These are phyloP conservation scores for Muscicapa adusta DNA, from an alignment of 2,113 vertebrate species.

Conservation along the genomic window DNA sequence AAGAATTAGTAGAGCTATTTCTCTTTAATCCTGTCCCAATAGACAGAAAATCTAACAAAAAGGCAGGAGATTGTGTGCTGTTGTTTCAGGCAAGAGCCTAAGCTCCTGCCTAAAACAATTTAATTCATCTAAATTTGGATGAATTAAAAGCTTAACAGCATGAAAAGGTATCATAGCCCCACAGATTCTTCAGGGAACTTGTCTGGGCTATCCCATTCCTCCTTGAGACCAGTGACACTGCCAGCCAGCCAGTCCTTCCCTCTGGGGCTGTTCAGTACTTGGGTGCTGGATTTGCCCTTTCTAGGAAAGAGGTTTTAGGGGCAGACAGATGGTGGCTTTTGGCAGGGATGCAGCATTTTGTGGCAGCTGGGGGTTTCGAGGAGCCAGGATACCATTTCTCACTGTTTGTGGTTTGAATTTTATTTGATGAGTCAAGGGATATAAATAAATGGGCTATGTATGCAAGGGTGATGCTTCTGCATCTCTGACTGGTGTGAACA, in stretches of 20 bases:
- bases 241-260: neutral
- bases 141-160: constrained; percentile 73
- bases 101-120: too few species aligned
- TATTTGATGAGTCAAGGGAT: neutral
- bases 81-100: constrained; percentile 31
- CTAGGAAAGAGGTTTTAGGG: neutral
- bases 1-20: constrained; percentile 27
- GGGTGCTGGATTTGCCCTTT: neutral
- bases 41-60: constrained; percentile 2
- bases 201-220: neutral
- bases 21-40: constrained; percentile 48
- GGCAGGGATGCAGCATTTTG: neutral
- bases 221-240: neutral
- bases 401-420: neutral
- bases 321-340: neutral
- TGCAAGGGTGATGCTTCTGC: neutral
- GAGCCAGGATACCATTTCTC: neutral
- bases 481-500: neutral
- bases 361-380: neutral
- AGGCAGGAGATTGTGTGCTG: neutral
- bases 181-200: constrained; percentile 44
- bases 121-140: neutral
- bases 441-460: neutral
- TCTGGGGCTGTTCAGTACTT: rapidly evolving
- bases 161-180: constrained; percentile 42